Percentiles rank a stretch among this genome's conserved stretches.
Conservation (phyloP, 2,113 vertebrate genomes). For the Micronisus gabar region DNA sequence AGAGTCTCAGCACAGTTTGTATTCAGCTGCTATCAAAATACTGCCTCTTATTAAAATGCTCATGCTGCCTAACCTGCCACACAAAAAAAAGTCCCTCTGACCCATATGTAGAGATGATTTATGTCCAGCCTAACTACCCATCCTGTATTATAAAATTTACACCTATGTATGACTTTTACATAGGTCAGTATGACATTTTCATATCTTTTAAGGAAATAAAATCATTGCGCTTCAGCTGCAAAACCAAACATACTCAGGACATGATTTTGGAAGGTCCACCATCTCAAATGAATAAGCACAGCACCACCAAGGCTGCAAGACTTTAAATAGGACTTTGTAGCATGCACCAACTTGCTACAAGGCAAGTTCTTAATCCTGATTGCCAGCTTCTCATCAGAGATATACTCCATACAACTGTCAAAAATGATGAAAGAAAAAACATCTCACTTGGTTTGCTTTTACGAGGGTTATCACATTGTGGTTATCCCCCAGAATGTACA, state of each 20-base stretch:
- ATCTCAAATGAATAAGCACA: neutral
- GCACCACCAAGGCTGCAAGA: neutral
- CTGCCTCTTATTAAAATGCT: neutral
- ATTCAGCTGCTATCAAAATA: neutral
- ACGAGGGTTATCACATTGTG: neutral
- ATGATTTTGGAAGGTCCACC: neutral
- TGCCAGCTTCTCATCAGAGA: neutral
- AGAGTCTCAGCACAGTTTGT: neutral
- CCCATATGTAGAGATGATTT: neutral
- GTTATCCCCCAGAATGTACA: neutral
- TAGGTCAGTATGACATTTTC: neutral
- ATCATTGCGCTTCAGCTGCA: neutral
- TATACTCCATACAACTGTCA: neutral
- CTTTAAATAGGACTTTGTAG: neutral
- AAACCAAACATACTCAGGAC: neutral
- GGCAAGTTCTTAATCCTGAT: neutral
- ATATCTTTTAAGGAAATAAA: neutral
- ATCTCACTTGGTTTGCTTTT: neutral
- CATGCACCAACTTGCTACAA: neutral
- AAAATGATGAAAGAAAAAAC: neutral
- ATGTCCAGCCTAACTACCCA: neutral
- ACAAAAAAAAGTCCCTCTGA: neutral
- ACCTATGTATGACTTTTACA: neutral
- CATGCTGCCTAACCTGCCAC: rapidly evolving
- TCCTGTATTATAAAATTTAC: neutral